Percentiles rank a stretch among this genome's conserved stretches.
Conservation (phyloP, 2,888 invertebrate genomes). For the Protophormia terraenovae region DNA sequence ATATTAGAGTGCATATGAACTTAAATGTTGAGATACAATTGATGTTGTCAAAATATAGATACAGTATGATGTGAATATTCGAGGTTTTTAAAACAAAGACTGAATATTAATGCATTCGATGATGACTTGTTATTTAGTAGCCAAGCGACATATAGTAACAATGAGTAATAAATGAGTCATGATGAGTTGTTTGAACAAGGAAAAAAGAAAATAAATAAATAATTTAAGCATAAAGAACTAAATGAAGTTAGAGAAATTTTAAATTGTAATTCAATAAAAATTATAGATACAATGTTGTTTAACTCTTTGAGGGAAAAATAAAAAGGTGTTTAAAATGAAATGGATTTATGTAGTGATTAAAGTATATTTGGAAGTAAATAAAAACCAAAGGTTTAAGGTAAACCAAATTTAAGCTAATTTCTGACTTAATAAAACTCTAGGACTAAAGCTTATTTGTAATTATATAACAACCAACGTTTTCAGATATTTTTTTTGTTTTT, state of each 20-base stretch:
- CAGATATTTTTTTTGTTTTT: too few relatives aligned
- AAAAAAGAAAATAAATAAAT: neutral
- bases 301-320: neutral
- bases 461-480: too few relatives aligned
- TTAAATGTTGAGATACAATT: constrained; percentile 58
- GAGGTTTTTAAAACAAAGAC: constrained; percentile 7
- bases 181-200: neutral
- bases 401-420: too few relatives aligned
- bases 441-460: too few relatives aligned
- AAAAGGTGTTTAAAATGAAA: too few relatives aligned
- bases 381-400: too few relatives aligned
- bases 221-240: neutral
- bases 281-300: neutral
- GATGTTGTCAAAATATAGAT: neutral
- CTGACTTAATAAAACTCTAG: too few relatives aligned
- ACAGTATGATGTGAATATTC: constrained; percentile 4
- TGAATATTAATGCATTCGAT: constrained; percentile 31
- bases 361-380: too few relatives aligned
- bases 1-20: constrained; percentile 53
- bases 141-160: too few relatives aligned
- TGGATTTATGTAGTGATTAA: too few relatives aligned
- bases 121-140: too few relatives aligned
- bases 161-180: constrained; percentile 30
- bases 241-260: neutral
- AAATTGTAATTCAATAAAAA: neutral